These are phyloP conservation scores for Onchidella celtica DNA, from an alignment of 2,888 invertebrate species.

Conservation along the genomic window DNA sequence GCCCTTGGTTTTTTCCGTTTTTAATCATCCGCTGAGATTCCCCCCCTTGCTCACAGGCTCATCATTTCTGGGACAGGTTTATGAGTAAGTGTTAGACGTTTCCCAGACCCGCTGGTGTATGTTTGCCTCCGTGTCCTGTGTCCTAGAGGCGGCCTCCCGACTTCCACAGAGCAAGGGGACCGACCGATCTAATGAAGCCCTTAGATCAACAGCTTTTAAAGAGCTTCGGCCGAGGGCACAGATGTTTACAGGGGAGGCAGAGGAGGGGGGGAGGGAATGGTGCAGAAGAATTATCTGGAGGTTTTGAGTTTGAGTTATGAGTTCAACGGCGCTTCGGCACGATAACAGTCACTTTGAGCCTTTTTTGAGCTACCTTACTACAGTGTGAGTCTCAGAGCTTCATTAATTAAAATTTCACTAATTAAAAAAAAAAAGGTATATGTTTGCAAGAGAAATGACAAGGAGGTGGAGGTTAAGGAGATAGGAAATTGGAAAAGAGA, in stretches of 20 bases:
- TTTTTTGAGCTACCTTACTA: too few relatives aligned
- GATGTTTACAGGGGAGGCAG: neutral
- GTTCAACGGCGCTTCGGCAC: too few relatives aligned
- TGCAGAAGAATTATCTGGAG: neutral
- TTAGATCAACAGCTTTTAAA: conserved; percentile 23
- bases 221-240: too few relatives aligned
- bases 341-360: too few relatives aligned
- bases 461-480: too few relatives aligned
- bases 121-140: conserved; percentile 4
- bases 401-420: too few relatives aligned
- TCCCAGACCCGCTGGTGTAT: neutral
- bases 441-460: too few relatives aligned
- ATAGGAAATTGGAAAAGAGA: too few relatives aligned
- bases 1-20: conserved; percentile 21
- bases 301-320: neutral
- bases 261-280: neutral
- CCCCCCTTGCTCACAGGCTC: conserved; percentile 26
- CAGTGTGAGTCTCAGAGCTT: too few relatives aligned
- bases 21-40: neutral
- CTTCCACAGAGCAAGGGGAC: neutral
- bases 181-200: conserved; percentile 15
- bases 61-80: conserved; percentile 36
- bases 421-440: too few relatives aligned
- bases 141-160: neutral
- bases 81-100: neutral